Evolutionary conservation across 2,797 vertebrate species (phyloP), one percentile per base, ranked within the genome.

Genomic region (Natrix natrix): DNA sequence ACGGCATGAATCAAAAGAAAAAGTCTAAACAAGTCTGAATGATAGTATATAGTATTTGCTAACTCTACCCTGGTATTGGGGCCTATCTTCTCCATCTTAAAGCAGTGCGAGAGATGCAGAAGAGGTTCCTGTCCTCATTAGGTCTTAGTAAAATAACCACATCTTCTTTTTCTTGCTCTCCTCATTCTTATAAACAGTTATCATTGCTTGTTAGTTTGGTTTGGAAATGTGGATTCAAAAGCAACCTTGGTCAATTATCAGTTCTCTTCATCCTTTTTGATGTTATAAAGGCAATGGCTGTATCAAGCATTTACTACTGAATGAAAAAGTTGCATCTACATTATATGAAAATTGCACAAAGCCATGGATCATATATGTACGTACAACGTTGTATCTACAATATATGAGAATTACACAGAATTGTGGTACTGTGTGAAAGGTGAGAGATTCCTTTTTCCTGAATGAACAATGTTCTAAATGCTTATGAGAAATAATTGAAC

Each of bases 1-100:
- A 97, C 17, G 93, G 97, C 97, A 98, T 98, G 98, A 98, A 98
- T 98, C 97, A 98, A 98, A 98, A 98, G 97, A 95, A 98, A 97
- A 98, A 97, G 96, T 97, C 97, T 97, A 98, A 98, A 98, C 98
- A 98, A 96, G 95, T 96, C 96, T 97, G 97, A 98, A 98, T 97
- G 98, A 98, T 98, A 97, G 97, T 97, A 94, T 98, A 97, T 97
- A 98, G 96, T 96, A 97, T 95, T 87, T 96, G 96, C 97, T 97
- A 97, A 97, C 97, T 97, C 96, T 97, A 97, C 96, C 97, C 97
- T 97, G 93, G 87, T 96, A 90, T 94, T 7, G 96, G 94, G 24
- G 89, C 94, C 96, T 94, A 93, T 96, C 96, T 96, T 95, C 95
- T 94, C 95, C 96, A 95, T 96, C 95, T 93, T 8, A 1, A 95